Evolutionary conservation across 1,140 invertebrate genomes (phyloP).

Genomic region (Lucilia cuprina): DNA sequence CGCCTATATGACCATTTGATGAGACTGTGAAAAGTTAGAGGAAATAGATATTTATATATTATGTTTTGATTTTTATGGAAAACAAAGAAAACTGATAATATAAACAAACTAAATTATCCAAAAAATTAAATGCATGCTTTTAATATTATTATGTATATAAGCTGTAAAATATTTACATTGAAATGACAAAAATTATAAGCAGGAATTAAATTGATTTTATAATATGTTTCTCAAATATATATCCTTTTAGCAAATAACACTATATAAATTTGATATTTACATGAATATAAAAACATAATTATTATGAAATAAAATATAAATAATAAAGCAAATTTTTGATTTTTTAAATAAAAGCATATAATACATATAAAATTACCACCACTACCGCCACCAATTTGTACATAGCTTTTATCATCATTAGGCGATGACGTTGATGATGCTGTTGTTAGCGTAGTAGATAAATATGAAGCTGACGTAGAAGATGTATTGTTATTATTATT

Average conservation of each 20-base stretch:
- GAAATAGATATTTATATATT: conserved; percentile 16
- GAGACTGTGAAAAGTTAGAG: conserved; percentile 45
- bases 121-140: conserved; percentile 20
- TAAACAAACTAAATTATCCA: background rate
- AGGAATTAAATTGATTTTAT: too few species aligned
- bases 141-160: background rate
- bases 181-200: background rate
- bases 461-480: conserved; percentile 44
- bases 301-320: background rate
- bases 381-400: conserved; percentile 50
- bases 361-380: conserved; percentile 43
- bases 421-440: conserved; percentile 34
- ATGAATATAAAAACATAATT: background rate
- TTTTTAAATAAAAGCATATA: background rate
- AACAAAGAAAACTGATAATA: background rate
- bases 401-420: conserved; percentile 43
- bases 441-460: conserved; percentile 37
- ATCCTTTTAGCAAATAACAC: background rate
- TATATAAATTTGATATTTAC: background rate
- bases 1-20: conserved; percentile 55
- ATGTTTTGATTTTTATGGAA: conserved; percentile 30
- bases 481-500: conserved; percentile 33
- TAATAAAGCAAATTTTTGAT: background rate
- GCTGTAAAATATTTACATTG: conserved; percentile 6
- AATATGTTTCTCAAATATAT: too few species aligned